A percentile compares a stretch with the other conserved stretches of the same genome.
Conservation (phyloP, 2,888 invertebrate species). For the Agrotis ipsilon region DNA sequence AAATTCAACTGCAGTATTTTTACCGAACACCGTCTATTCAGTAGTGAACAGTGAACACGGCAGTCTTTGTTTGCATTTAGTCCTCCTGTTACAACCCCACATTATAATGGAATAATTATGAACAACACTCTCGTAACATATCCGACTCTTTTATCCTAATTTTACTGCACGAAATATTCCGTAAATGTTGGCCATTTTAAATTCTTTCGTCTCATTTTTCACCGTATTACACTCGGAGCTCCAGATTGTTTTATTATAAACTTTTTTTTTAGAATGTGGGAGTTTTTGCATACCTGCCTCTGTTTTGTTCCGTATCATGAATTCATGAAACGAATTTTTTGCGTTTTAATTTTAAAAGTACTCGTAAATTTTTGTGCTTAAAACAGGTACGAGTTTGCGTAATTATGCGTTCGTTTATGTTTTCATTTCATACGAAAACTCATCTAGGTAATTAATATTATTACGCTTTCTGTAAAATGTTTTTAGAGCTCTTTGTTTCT, state of each 20-base stretch:
- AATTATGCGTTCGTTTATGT: constrained; percentile 51
- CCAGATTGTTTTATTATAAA: constrained; percentile 84
- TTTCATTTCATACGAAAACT: constrained; percentile 53
- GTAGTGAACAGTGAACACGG: constrained; percentile 27
- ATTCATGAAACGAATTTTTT: constrained; percentile 79
- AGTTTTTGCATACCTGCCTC: constrained; percentile 80
- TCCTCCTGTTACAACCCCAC: constrained; percentile 24
- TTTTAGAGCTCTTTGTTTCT: background rate
- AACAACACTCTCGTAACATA: constrained; percentile 58
- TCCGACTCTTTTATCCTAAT: constrained; percentile 61
- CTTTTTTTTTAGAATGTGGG: constrained; percentile 81
- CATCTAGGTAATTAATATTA: constrained; percentile 37
- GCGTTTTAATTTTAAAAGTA: constrained; percentile 75
- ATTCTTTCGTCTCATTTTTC: constrained; percentile 83
- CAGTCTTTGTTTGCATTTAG: constrained; percentile 31
- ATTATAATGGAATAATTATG: constrained; percentile 61
- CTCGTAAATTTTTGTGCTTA: constrained; percentile 67
- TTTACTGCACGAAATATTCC: constrained; percentile 73
- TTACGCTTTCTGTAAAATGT: constrained; percentile 6
- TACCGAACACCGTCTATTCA: constrained; percentile 22
- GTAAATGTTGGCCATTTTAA: constrained; percentile 80
- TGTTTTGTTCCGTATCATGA: constrained; percentile 83
- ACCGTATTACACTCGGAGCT: constrained; percentile 79
- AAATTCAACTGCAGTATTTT: constrained; percentile 52
- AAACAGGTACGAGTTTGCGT: constrained; percentile 43